Base-by-base conservation (phyloP, 1,140 invertebrate genomes). In the Trachymyrmex cornetzi region DNA sequence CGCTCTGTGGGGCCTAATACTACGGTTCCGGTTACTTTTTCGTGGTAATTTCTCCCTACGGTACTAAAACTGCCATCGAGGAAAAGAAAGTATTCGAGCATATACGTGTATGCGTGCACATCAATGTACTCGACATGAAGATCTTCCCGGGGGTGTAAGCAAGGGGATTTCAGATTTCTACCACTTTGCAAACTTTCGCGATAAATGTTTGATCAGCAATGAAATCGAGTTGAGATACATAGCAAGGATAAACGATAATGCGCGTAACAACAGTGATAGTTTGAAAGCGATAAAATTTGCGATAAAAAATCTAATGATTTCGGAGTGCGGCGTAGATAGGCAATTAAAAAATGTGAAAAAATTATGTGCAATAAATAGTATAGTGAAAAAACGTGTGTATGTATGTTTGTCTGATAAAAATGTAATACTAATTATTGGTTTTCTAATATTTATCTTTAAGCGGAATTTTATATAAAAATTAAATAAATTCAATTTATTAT, bases 61-160 rank as follows among this genome's bases (percentile, higher is more conserved):
- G 86, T 89, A 91, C 87, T 91, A 91, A 91, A 91, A 91, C 48
- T 57, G 53, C 48, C 71, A 86, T 89, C 80, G 77, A 69, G 67
- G 67, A 85, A 34, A 89, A 79, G 57, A 80, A 90, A 91, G 79
- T 85, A 87, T 77, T 86, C 53, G 75, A 16, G 57, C 48, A n/a
- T 19, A n/a, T 72, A 69, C 34, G 24, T 48, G 55, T 84, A 48
- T 48, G 22, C 24, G 72, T 27, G 59, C 19, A 57, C 59, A 85
- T 85, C 71, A 85, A 77, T 66, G 72, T 79, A n/a, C 11, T 6
- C 48, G 48, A 19, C 34, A 24, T 38, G 72, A 11, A 19, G 48
- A 27, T 64, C 48, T 66, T 80, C 48, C 50, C 63, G 74, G 11
- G 61, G 22, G 63, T 77, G 75, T 84, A 75, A 84, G 80, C 80